These are phyloP conservation scores for Notarius quadriscutis DNA, from an alignment of 2,113 vertebrate species.

Conservation along the genomic window DNA sequence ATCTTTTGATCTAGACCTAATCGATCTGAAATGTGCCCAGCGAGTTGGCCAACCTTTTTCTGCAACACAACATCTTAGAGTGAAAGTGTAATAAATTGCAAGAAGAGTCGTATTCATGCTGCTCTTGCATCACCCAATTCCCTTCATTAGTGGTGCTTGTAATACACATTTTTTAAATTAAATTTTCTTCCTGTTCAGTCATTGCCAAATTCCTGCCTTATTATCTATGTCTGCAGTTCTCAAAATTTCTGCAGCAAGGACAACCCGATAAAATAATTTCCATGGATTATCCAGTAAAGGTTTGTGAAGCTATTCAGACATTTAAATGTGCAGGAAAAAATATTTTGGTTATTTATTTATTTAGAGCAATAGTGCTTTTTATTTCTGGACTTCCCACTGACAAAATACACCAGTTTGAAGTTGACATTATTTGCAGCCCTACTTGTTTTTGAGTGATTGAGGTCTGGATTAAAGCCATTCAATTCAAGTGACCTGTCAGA, in stretches of 20 bases:
- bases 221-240: not conserved
- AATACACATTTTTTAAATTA: not conserved
- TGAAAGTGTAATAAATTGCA: not conserved
- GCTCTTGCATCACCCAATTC: not conserved
- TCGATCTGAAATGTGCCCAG: constrained; percentile 38
- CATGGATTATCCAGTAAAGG: not conserved
- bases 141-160: not conserved
- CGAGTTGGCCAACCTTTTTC: not conserved
- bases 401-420: not conserved
- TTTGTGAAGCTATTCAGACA: not conserved
- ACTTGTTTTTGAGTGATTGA: not conserved
- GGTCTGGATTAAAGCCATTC: not conserved
- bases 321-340: not conserved
- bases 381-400: not conserved
- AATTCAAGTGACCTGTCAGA: not conserved
- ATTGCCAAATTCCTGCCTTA: not conserved
- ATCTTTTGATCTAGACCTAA: constrained; percentile 34
- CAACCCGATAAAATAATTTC: not conserved
- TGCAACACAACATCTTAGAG: not conserved
- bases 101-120: not conserved
- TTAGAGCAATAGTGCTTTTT: not conserved
- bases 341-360: not conserved
- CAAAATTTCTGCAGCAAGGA: not conserved
- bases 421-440: not conserved
- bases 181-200: not conserved